Evolutionary conservation across 2,797 vertebrate genomes (phyloP).

Genomic region (Sternotherus odoratus): DNA sequence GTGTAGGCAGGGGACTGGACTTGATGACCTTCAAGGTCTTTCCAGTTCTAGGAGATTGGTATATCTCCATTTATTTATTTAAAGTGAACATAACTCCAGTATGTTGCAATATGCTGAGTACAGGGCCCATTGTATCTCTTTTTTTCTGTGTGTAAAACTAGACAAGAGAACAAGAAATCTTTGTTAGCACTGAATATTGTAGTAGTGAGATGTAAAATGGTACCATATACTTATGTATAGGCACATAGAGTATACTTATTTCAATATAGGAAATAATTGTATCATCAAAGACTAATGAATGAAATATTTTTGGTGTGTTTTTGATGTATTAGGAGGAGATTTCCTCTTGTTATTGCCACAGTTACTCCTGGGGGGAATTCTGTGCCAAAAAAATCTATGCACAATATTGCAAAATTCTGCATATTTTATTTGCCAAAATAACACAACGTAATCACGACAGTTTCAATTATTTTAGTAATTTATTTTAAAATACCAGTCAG

Average conservation of each 20-base stretch:
- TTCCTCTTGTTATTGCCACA: neutral
- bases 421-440: too few species aligned
- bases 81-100: neutral
- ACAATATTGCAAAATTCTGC: too few species aligned
- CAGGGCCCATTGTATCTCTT: neutral
- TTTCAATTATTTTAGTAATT: too few species aligned
- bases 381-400: too few species aligned
- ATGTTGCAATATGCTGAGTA: neutral
- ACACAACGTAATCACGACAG: too few species aligned
- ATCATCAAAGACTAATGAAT: neutral
- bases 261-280: neutral
- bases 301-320: neutral
- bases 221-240: neutral
- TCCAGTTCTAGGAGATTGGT: too few species aligned
- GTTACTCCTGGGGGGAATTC: neutral
- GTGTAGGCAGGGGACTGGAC: too few species aligned
- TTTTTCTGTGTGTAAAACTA: neutral
- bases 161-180: neutral
- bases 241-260: neutral
- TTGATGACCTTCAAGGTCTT: too few species aligned
- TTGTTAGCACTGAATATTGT: neutral
- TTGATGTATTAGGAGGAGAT: neutral
- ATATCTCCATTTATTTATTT: too few species aligned
- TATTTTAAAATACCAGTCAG: too few species aligned
- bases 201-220: neutral